Conservation (phyloP, 92 coral and sea anemone genomes). For the Porites lobata region DNA sequence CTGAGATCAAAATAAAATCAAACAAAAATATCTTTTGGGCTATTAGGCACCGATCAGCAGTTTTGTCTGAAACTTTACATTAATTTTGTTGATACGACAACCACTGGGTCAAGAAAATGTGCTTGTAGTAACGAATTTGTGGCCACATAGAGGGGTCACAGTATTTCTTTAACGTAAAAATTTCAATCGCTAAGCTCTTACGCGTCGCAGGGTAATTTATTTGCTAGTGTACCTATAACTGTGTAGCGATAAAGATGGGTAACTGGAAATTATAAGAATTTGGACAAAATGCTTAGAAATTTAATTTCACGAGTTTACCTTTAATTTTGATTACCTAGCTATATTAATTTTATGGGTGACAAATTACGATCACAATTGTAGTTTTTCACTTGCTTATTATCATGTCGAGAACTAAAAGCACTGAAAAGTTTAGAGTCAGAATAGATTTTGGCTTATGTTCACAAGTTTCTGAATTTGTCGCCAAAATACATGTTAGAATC, state of each 20-base stretch:
- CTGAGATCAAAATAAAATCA: too few species aligned
- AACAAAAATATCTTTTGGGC: too few species aligned
- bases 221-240: conserved; percentile 8
- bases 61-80: background rate
- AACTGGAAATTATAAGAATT: conserved; percentile 2
- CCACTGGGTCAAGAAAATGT: background rate
- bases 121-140: conserved; percentile 6
- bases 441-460: background rate
- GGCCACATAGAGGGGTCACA: conserved; percentile 14
- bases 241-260: conserved; percentile 12
- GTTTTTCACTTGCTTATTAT: background rate
- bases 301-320: background rate
- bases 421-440: background rate
- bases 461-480: background rate
- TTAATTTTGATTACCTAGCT: background rate
- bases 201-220: background rate
- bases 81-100: conserved; percentile 10
- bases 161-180: background rate
- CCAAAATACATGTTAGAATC: too few species aligned
- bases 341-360: background rate
- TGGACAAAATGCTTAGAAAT: too few species aligned
- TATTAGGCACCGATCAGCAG: too few species aligned
- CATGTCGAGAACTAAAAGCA: background rate
- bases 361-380: background rate
- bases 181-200: conserved; percentile 1